Evolutionary conservation across 2,888 invertebrate species (phyloP).

Genomic region (Leptinotarsa tumamoca): DNA sequence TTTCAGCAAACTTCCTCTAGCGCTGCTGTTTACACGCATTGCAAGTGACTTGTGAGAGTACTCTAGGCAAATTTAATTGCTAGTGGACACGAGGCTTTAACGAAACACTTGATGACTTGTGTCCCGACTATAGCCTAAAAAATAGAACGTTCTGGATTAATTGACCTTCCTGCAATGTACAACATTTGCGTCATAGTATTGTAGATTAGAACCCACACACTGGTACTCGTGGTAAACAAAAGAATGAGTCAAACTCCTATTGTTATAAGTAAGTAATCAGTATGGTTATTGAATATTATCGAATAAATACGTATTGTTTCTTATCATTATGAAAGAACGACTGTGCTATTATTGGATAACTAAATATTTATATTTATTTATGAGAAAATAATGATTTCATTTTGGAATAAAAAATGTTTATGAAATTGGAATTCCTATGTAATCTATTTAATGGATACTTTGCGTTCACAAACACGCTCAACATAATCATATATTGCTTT

Average conservation of each 20-base stretch:
- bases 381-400: not conserved
- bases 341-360: not conserved
- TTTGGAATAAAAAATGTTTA: not conserved
- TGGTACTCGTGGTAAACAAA: not conserved
- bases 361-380: not conserved
- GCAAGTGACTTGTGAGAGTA: too few species aligned
- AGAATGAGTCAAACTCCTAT: not conserved
- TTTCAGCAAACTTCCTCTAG: too few species aligned
- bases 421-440: not conserved
- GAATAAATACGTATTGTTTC: not conserved
- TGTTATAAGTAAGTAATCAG: conserved; percentile 4
- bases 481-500: too few species aligned
- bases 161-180: not conserved
- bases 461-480: too few species aligned
- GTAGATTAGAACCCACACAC: not conserved
- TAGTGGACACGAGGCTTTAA: too few species aligned
- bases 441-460: too few species aligned
- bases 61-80: too few species aligned
- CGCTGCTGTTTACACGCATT: too few species aligned
- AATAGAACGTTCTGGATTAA: too few species aligned
- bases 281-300: not conserved
- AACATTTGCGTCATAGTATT: not conserved
- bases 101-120: too few species aligned
- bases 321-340: not conserved
- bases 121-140: too few species aligned